Evolutionary conservation across 2,797 vertebrate genomes (phyloP).

Genomic region (Myiotriccus ornatus): DNA sequence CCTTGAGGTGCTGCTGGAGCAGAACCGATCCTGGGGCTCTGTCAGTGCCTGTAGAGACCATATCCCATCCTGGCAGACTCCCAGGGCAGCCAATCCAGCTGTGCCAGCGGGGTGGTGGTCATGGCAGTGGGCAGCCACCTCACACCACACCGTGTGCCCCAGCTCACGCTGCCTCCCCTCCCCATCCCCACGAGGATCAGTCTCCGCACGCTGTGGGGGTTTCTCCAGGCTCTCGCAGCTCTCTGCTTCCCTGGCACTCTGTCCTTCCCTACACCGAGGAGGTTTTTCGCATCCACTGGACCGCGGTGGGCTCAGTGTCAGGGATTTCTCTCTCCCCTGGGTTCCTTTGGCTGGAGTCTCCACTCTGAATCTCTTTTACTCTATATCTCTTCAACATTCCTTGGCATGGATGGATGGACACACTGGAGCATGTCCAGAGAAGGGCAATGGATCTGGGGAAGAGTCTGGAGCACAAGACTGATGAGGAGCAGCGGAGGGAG

Average conservation of each 20-base stretch:
- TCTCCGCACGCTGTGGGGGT: background rate
- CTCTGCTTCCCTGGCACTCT: background rate
- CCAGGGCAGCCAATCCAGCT: background rate
- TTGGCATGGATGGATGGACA: background rate
- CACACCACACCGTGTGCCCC: fast-evolving
- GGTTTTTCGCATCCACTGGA: background rate
- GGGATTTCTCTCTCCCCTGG: background rate
- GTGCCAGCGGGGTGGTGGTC: background rate
- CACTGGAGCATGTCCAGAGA: fast-evolving
- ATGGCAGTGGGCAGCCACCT: fast-evolving
- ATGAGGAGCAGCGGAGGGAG: background rate
- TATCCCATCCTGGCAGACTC: background rate
- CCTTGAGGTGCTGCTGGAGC: background rate
- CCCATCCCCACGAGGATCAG: fast-evolving
- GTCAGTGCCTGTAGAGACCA: background rate
- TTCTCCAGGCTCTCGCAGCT: background rate
- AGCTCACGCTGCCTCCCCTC: fast-evolving
- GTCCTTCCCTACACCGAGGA: background rate
- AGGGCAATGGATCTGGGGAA: background rate
- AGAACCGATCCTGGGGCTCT: background rate
- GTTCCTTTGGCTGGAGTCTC: background rate
- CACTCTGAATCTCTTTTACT: background rate
- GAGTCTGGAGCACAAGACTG: background rate
- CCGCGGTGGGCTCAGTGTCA: background rate
- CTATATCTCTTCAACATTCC: background rate